A percentile compares a stretch with the other conserved stretches of the same genome.
phyloP scores from a whole-genome alignment of 2,797 vertebrate species.

The Arremon brunneinucha region DNA sequence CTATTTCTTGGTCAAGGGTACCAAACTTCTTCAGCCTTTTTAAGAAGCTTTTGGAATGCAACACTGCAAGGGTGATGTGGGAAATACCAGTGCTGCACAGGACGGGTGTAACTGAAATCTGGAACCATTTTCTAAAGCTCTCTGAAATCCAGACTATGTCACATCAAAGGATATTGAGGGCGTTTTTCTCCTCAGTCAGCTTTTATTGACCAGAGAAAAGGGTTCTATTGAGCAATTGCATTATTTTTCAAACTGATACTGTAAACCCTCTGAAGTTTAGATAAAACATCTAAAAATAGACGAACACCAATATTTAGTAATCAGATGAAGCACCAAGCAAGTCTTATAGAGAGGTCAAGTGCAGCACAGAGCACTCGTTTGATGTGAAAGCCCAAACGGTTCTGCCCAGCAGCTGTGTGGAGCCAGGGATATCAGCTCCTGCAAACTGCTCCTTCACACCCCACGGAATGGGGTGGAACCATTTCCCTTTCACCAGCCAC shows the following conservation, averaged over 20 bases:
- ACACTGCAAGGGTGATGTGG: background rate
- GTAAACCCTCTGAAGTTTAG: background rate
- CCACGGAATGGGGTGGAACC: accelerated
- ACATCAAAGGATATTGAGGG: background rate
- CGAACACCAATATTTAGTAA: background rate
- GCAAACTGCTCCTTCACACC: background rate
- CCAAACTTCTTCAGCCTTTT: background rate
- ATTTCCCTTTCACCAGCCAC: accelerated
- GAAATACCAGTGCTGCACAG: background rate
- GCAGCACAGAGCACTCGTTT: background rate
- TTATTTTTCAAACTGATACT: background rate
- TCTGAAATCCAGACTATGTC: background rate
- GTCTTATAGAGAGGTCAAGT: background rate
- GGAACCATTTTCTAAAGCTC: background rate
- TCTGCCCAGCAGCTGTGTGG: accelerated
- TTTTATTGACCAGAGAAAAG: background rate
- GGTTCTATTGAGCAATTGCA: background rate
- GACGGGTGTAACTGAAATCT: background rate
- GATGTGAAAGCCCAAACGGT: background rate
- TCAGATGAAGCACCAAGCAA: background rate
- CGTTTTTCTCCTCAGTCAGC: background rate
- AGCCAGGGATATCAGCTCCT: background rate
- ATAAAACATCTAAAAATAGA: background rate
- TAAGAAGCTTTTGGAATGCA: background rate
- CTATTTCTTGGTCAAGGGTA: background rate